These are phyloP conservation scores for Tetramorium bicarinatum DNA, from an alignment of 2,888 invertebrate genomes.

Conservation along the genomic window DNA sequence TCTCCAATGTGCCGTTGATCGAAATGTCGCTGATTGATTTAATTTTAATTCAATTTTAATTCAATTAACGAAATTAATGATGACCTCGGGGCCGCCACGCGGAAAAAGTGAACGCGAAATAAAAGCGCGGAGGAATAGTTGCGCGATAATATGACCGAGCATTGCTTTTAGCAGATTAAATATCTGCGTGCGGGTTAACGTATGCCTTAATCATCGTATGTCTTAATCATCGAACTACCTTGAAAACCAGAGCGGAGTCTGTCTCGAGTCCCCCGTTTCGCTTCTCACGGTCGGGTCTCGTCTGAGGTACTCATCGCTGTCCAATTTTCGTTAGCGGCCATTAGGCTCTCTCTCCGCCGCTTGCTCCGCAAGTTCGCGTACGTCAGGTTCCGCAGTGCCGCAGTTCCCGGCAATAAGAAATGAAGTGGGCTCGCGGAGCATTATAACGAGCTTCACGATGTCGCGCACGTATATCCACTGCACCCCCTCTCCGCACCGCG, in stretches of 20 bases:
- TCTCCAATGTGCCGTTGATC: background rate
- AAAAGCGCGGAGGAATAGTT: background rate
- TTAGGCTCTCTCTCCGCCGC: slow-evolving; percentile 65
- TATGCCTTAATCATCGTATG: slow-evolving; percentile 64
- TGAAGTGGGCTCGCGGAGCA: slow-evolving; percentile 73
- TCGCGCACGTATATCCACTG: slow-evolving; percentile 78
- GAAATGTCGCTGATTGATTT: slow-evolving; percentile 15
- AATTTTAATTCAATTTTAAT: slow-evolving; percentile 18
- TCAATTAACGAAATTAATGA: slow-evolving; percentile 27
- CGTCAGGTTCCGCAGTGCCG: slow-evolving; percentile 68
- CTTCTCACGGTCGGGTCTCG: slow-evolving; percentile 51
- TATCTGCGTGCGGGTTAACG: slow-evolving; percentile 27
- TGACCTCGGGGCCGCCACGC: no score
- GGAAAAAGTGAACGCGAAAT: background rate
- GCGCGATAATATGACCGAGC: background rate
- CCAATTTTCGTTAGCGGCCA: slow-evolving; percentile 74
- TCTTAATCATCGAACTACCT: slow-evolving; percentile 70
- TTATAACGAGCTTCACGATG: slow-evolving; percentile 81
- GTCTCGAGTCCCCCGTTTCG: slow-evolving; percentile 16
- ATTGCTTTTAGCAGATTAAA: slow-evolving; percentile 52
- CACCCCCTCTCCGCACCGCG: slow-evolving; percentile 18
- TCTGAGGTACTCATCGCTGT: slow-evolving; percentile 69
- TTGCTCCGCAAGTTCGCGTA: slow-evolving; percentile 68
- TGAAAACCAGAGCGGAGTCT: slow-evolving; percentile 49
- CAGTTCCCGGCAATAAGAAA: slow-evolving; percentile 71